Conservation (phyloP, 2,113 vertebrate species). For the Nothobranchius kuhntae region DNA sequence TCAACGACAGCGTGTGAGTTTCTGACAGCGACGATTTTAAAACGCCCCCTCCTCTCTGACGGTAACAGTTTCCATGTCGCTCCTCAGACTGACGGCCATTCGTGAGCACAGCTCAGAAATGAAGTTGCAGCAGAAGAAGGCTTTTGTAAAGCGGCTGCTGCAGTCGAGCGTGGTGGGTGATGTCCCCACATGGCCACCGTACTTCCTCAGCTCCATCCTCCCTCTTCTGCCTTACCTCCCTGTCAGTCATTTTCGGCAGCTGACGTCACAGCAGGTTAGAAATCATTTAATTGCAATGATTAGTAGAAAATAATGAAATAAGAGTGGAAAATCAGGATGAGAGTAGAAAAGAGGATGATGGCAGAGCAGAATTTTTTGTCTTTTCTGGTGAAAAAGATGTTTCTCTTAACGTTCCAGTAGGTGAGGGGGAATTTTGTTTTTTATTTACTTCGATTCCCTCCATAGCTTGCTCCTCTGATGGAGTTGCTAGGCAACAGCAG, state of each 20-base stretch:
- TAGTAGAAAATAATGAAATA: too few relatives aligned
- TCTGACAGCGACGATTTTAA: neutral
- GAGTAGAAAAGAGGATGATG: too few relatives aligned
- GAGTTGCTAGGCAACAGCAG: constrained; percentile 84
- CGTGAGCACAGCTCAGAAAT: constrained; percentile 85
- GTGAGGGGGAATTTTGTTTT: neutral
- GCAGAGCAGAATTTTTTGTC: too few relatives aligned
- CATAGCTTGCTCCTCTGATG: constrained; percentile 78
- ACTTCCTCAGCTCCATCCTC: constrained; percentile 82
- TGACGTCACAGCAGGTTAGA: constrained; percentile 85
- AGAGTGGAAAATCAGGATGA: too few relatives aligned
- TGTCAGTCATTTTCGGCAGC: constrained; percentile 84
- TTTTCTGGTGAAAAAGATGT: neutral
- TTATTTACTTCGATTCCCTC: neutral
- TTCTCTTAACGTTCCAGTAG: neutral
- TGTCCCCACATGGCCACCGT: constrained; percentile 84
- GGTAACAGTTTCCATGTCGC: constrained; percentile 14
- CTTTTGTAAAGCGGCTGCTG: constrained; percentile 86
- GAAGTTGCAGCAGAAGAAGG: constrained; percentile 86
- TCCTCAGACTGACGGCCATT: constrained; percentile 83
- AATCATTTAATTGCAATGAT: neutral
- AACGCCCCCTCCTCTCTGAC: neutral
- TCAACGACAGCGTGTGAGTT: constrained; percentile 89
- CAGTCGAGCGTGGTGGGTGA: constrained; percentile 84
- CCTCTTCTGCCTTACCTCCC: constrained; percentile 87